A percentile compares a stretch with the other conserved stretches of the same genome.
These are phyloP conservation scores for Danio albolineatus DNA, from an alignment of 2,797 vertebrate species.

Conservation along the genomic window DNA sequence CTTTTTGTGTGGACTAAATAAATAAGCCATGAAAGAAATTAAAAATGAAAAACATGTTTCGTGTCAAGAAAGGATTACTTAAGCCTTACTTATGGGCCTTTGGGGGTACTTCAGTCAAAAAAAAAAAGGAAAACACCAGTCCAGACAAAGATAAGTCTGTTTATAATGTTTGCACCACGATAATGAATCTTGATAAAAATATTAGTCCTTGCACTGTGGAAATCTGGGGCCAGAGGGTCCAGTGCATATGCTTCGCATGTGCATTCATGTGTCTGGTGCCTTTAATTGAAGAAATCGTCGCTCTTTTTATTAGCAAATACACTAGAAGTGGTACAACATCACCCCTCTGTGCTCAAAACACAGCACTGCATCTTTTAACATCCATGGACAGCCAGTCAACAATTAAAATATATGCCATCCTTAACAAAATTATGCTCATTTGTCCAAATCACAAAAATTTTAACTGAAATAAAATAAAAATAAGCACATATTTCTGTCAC, in stretches of 20 bases:
- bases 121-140: background rate
- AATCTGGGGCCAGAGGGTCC: background rate
- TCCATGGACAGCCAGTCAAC: background rate
- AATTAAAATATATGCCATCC: background rate
- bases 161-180: background rate
- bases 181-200: background rate
- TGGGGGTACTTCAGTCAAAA: background rate
- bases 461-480: background rate
- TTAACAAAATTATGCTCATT: background rate
- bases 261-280: constrained; percentile 1
- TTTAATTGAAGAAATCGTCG: background rate
- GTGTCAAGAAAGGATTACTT: background rate
- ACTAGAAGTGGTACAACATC: constrained; percentile 1
- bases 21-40: background rate
- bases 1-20: no score
- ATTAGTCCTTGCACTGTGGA: background rate
- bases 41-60: background rate
- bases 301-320: background rate
- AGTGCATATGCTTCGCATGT: background rate
- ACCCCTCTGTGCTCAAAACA: constrained; percentile 37
- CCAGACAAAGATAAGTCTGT: background rate
- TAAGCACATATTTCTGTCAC: background rate
- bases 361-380: background rate
- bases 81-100: background rate
- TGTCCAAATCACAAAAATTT: background rate